phyloP scores from a whole-genome alignment of 2,797 vertebrate species.

The Anolis apletophallus region DNA sequence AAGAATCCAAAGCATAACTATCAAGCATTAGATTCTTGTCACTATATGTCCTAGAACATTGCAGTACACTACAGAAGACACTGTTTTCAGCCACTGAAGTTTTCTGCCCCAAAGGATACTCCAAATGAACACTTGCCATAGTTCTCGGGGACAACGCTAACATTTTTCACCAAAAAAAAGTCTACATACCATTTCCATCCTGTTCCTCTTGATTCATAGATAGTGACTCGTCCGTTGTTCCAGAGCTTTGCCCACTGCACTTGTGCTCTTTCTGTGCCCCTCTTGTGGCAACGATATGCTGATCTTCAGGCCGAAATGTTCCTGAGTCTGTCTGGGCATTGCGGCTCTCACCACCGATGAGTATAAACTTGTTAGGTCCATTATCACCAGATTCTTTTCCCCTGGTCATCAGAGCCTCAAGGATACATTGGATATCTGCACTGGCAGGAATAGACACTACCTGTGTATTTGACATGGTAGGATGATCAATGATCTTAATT shows the following conservation, averaged over 20 bases:
- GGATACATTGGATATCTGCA: conserved; percentile 88
- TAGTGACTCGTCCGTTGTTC: conserved; percentile 22
- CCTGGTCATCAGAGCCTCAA: conserved; percentile 87
- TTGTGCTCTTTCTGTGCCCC: conserved; percentile 39
- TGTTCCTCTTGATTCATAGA: conserved; percentile 39
- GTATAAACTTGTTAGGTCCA: conserved; percentile 94
- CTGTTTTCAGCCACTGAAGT: neutral
- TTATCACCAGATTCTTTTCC: conserved; percentile 87
- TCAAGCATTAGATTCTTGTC: neutral
- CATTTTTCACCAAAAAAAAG: neutral
- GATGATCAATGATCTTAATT: conserved; percentile 89
- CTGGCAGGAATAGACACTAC: conserved; percentile 88
- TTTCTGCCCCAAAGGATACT: neutral
- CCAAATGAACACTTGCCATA: neutral
- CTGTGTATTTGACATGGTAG: conserved; percentile 87
- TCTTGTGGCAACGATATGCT: neutral
- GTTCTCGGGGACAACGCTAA: neutral
- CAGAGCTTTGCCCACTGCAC: conserved; percentile 45
- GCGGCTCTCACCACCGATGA: conserved; percentile 81
- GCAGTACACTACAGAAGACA: neutral
- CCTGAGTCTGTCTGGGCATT: conserved; percentile 35
- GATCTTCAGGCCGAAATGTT: conserved; percentile 25
- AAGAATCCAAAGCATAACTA: no score
- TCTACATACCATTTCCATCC: conserved; percentile 73
- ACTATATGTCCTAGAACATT: neutral